These are phyloP conservation scores for Chaetops frenatus DNA, from an alignment of 2,113 vertebrate genomes.

Conservation along the genomic window DNA sequence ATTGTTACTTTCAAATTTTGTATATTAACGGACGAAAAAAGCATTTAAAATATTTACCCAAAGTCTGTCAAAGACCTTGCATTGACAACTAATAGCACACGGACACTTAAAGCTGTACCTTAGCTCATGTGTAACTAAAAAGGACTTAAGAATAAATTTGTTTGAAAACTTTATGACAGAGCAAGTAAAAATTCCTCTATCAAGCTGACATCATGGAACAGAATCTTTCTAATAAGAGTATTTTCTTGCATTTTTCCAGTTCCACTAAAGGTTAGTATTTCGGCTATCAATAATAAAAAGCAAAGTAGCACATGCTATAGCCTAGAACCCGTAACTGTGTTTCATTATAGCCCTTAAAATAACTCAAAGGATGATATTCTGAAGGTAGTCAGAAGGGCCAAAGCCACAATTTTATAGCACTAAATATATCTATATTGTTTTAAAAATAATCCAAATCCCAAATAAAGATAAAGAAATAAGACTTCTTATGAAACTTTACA, in stretches of 20 bases:
- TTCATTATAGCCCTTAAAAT: not conserved
- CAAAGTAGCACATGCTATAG: not conserved
- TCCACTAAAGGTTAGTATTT: not conserved
- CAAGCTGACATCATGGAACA: not conserved
- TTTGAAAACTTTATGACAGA: not conserved
- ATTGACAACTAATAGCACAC: not conserved
- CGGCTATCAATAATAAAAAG: not conserved
- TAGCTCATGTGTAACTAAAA: not conserved
- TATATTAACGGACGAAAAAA: not conserved
- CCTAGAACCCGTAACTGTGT: not conserved
- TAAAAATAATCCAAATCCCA: not conserved
- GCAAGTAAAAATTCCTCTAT: not conserved
- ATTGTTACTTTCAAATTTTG: not conserved
- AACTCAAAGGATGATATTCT: not conserved
- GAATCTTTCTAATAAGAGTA: not conserved
- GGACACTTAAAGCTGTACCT: not conserved
- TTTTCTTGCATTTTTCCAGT: not conserved
- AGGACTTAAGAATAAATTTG: not conserved
- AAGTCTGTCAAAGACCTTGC: not conserved
- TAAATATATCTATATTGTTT: not conserved
- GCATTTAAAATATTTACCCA: not conserved
- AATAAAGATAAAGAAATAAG: not conserved
- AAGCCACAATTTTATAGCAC: not conserved
- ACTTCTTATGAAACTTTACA: not conserved
- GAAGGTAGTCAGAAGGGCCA: not conserved